phyloP scores from a whole-genome alignment of 2,113 vertebrate species.

The Oreochromis niloticus region DNA sequence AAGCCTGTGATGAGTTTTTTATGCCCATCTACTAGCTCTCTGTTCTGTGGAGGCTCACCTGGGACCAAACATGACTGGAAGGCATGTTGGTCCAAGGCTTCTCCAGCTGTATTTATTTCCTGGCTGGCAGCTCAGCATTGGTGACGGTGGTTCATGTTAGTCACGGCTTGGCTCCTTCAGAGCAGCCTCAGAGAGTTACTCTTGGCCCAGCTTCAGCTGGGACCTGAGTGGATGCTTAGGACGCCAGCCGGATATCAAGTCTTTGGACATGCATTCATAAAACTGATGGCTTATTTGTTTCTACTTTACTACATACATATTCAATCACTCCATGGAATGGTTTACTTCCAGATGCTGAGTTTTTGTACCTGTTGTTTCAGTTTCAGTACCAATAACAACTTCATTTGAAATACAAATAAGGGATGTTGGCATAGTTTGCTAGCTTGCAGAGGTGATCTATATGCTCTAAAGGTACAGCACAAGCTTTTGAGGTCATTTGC shows the following conservation, averaged over 20 bases:
- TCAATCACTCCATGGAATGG: neutral
- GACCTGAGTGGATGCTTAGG: slow-evolving; percentile 7
- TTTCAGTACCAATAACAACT: neutral
- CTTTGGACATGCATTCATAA: slow-evolving; percentile 41
- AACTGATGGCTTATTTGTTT: neutral
- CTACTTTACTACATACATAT: neutral
- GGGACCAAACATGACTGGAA: slow-evolving; percentile 17
- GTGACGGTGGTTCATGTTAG: slow-evolving; percentile 54
- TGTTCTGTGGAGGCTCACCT: slow-evolving; percentile 2
- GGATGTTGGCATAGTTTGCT: neutral
- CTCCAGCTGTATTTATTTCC: slow-evolving; percentile 48
- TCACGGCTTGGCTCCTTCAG: slow-evolving; percentile 43
- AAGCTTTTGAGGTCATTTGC: neutral
- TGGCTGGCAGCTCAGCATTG: slow-evolving; percentile 37
- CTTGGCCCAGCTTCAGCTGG: slow-evolving; percentile 25
- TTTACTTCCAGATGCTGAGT: neutral
- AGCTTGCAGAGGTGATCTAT: neutral
- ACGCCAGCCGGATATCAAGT: slow-evolving; percentile 29
- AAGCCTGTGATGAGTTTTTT: neutral
- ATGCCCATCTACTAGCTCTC: neutral
- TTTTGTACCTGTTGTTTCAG: neutral
- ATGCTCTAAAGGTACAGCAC: neutral
- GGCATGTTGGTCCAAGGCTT: neutral
- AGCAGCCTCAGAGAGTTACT: slow-evolving; percentile 31
- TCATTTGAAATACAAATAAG: neutral